These are phyloP conservation scores for Ophion costatus DNA, from an alignment of 2,888 invertebrate genomes.

Conservation along the genomic window DNA sequence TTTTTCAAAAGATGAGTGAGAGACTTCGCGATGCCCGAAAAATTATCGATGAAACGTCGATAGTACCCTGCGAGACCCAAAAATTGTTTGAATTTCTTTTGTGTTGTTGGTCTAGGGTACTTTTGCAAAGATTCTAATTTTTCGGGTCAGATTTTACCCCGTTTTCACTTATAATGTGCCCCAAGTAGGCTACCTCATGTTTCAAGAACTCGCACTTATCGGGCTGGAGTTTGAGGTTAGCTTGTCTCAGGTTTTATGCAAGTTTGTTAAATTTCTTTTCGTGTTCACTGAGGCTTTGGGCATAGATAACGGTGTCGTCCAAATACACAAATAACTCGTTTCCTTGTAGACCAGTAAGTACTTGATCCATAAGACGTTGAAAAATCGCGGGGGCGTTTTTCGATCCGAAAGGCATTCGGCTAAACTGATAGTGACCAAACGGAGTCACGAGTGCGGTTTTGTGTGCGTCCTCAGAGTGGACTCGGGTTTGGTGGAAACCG, in stretches of 20 bases:
- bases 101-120: no score
- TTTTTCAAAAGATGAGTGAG: slow-evolving; percentile 62
- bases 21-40: no score
- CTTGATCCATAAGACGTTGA: slow-evolving; percentile 34
- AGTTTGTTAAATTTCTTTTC: slow-evolving; percentile 57
- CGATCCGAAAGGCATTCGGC: no score
- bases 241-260: slow-evolving; percentile 59
- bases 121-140: slow-evolving; percentile 64
- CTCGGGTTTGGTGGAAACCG: no score
- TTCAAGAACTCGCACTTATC: slow-evolving; percentile 73
- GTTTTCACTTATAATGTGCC: slow-evolving; percentile 70
- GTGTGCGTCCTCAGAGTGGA: no score
- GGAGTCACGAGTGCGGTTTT: no score
- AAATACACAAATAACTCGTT: slow-evolving; percentile 65
- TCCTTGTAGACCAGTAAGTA: slow-evolving; percentile 70
- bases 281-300: slow-evolving; percentile 59
- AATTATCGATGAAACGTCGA: no score
- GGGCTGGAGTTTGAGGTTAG: slow-evolving; percentile 64
- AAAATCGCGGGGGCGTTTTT: no score
- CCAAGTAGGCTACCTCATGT: slow-evolving; percentile 71
- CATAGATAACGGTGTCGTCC: slow-evolving; percentile 48
- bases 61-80: no score
- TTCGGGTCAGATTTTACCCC: slow-evolving; percentile 72
- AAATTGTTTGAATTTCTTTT: no score
- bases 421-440: no score